phyloP scores from a whole-genome alignment of 2,797 vertebrate genomes.

The Chanos chanos region DNA sequence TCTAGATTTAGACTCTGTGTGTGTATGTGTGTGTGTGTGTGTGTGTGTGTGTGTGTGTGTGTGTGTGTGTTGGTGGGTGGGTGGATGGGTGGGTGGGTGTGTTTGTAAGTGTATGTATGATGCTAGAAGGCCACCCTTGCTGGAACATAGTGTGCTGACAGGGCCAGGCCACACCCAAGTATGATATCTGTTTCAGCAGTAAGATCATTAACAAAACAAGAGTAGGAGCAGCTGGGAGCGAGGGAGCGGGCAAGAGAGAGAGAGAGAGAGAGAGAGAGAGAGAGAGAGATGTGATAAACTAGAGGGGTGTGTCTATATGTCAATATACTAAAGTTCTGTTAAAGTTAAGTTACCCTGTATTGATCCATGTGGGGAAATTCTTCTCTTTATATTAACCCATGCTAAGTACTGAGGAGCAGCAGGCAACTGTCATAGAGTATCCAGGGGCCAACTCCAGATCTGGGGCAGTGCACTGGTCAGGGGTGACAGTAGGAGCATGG shows the following conservation, averaged over 20 bases:
- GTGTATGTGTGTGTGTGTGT: conserved; percentile 22
- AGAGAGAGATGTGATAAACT: no score
- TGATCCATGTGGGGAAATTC: no score
- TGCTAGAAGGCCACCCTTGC: conserved; percentile 56
- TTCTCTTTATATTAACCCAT: no score
- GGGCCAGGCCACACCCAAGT: conserved; percentile 54
- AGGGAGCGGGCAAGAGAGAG: conserved; percentile 31
- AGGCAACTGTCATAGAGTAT: no score
- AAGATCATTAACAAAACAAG: conserved; percentile 49
- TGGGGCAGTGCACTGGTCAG: no score
- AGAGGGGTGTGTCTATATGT: no score
- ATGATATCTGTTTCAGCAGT: conserved; percentile 48
- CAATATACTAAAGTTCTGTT: no score
- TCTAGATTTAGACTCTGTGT: conserved; percentile 40
- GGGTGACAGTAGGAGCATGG: no score
- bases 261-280: conserved; percentile 4
- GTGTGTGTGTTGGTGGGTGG: conserved; percentile 42
- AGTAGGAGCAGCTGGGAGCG: conserved; percentile 56
- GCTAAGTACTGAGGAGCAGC: no score
- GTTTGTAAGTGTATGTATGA: conserved; percentile 30
- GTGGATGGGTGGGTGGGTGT: conserved; percentile 20
- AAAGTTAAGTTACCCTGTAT: no score
- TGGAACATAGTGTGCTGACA: conserved; percentile 53
- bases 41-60: conserved; percentile 21
- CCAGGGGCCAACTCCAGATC: no score